Conservation (phyloP, 1,140 invertebrate genomes). For the Zophobas atratus region DNA sequence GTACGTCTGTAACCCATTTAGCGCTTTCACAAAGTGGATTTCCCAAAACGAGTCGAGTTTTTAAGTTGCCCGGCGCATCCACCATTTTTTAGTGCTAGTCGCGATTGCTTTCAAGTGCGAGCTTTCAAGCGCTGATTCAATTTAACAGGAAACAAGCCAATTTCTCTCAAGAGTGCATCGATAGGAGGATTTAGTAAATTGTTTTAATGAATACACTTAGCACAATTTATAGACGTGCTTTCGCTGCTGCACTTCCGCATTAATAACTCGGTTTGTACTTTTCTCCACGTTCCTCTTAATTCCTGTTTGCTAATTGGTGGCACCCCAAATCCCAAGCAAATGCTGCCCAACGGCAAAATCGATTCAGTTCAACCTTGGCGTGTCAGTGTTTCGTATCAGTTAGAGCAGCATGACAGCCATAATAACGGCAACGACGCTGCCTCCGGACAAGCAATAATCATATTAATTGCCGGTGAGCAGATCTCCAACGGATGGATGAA, state of each 20-base stretch:
- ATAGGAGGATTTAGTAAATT: no score
- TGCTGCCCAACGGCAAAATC: conserved; percentile 6
- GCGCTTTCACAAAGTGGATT: background rate
- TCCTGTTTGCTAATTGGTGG: background rate
- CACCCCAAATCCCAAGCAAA: background rate
- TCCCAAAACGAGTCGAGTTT: no score
- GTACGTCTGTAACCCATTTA: conserved; percentile 1
- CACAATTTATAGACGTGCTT: no score
- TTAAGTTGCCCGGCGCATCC: no score
- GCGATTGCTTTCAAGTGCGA: no score
- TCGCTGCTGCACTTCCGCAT: no score
- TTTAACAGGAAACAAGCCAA: no score
- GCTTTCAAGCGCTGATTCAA: no score
- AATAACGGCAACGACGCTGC: conserved; percentile 2
- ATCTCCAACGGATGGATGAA: background rate
- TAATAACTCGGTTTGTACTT: no score
- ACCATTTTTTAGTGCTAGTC: no score
- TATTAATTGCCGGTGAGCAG: conserved; percentile 29
- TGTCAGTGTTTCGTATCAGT: conserved; percentile 11
- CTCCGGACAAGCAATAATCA: conserved; percentile 22
- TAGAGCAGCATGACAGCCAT: conserved; percentile 24
- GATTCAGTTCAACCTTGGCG: background rate
- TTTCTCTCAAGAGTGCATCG: no score
- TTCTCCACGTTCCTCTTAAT: background rate
- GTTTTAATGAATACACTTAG: no score